Evolutionary conservation across 2,888 invertebrate species (phyloP).

Genomic region (Acanthopleura granulata): DNA sequence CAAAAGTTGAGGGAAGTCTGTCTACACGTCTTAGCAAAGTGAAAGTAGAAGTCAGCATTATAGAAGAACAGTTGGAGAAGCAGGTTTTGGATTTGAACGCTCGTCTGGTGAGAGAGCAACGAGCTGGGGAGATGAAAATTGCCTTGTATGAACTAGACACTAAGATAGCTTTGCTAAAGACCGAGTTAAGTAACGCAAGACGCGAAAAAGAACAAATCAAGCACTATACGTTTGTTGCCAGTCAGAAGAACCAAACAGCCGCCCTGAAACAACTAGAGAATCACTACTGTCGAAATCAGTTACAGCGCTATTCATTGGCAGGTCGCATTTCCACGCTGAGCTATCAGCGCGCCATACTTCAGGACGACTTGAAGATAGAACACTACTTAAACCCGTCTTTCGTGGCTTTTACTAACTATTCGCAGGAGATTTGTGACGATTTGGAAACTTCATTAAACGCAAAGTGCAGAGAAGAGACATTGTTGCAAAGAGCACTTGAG

Average conservation of each 20-base stretch:
- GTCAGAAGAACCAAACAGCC: constrained; percentile 32
- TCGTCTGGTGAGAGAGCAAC: constrained; percentile 48
- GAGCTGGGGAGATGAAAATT: constrained; percentile 43
- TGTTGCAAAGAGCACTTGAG: constrained; percentile 50
- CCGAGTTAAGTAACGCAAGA: constrained; percentile 35
- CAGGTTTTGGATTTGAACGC: constrained; percentile 45
- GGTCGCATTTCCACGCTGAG: constrained; percentile 44
- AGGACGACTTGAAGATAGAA: constrained; percentile 51
- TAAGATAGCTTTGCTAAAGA: constrained; percentile 31
- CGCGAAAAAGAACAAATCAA: constrained; percentile 42
- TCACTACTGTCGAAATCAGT: constrained; percentile 48
- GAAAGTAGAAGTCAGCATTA: constrained; percentile 40
- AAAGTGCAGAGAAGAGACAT: constrained; percentile 48
- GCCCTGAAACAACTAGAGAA: constrained; percentile 41
- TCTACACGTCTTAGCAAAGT: constrained; percentile 40
- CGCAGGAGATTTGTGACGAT: constrained; percentile 56
- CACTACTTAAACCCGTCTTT: constrained; percentile 49
- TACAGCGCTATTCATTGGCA: constrained; percentile 49
- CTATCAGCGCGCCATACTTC: constrained; percentile 44
- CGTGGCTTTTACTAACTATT: constrained; percentile 52
- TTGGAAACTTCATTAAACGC: constrained; percentile 48
- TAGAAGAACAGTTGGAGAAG: constrained; percentile 47
- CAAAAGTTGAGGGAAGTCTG: constrained; percentile 42
- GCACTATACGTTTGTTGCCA: constrained; percentile 36
- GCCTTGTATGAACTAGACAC: constrained; percentile 43